These are phyloP conservation scores for Oscheius myriophilus DNA, from an alignment of 2,888 invertebrate genomes.

Conservation along the genomic window DNA sequence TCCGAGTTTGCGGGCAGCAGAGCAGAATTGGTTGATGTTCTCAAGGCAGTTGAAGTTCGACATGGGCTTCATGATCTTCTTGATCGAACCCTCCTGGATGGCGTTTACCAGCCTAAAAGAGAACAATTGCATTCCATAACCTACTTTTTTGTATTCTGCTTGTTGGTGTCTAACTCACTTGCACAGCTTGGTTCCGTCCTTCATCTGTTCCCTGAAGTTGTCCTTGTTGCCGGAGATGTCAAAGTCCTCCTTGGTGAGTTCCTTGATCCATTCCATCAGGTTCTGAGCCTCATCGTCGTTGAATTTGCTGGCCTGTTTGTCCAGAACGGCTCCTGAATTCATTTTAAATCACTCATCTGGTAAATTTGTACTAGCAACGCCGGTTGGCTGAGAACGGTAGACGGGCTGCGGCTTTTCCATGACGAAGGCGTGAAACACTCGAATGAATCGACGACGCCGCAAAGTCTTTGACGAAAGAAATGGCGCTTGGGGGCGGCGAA, in stretches of 20 bases:
- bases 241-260: slow-evolving; percentile 77
- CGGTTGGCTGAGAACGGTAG: slow-evolving; percentile 28
- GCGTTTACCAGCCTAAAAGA: slow-evolving; percentile 82
- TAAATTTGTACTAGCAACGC: slow-evolving; percentile 17
- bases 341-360: not conserved
- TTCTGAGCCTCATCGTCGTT: slow-evolving; percentile 92
- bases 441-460: not conserved
- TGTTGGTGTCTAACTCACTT: slow-evolving; percentile 76
- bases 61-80: slow-evolving; percentile 88
- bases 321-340: slow-evolving; percentile 56
- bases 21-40: slow-evolving; percentile 93
- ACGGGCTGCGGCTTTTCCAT: slow-evolving; percentile 28
- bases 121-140: not conserved
- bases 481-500: no score
- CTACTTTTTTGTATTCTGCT: not conserved
- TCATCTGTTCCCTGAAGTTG: slow-evolving; percentile 88
- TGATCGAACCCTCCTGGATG: slow-evolving; percentile 85
- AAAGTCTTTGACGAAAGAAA: not conserved
- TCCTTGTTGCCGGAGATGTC: slow-evolving; percentile 85
- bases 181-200: slow-evolving; percentile 90
- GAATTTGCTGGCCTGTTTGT: slow-evolving; percentile 94
- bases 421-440: not conserved
- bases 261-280: slow-evolving; percentile 88
- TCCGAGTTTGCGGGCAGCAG: slow-evolving; percentile 84
- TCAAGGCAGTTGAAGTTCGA: slow-evolving; percentile 99